Base-by-base conservation (phyloP, 2,888 invertebrate genomes). In the Acrobasis consociella region DNA sequence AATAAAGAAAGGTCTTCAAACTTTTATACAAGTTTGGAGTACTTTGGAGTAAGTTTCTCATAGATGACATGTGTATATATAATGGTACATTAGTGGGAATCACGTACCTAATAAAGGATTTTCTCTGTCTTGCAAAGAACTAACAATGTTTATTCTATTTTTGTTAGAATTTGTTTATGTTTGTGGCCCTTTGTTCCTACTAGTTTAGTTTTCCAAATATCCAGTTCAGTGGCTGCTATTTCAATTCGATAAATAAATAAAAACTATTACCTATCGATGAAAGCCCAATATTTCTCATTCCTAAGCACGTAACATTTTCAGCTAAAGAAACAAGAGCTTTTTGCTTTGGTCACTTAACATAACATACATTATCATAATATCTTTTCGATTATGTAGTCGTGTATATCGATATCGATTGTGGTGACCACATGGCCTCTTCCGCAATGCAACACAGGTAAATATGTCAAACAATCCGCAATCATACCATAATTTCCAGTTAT, bases 1-100 rank as follows among this genome's bases (percentile, higher is more conserved):
- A 56, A 42, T 56, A 56, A 56, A 13, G 17, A 42, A 42, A 22
- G 7, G 11, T 42, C 56, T 39, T 8, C 8, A 39, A 56, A 56
- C 42, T 56, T 56, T 56, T 42, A 42, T 17, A 13, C 5, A 17
- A 56, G 56, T 56, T 42, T 13, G 13, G 7, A 16, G 31, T 8
- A 31, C 31, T 31, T 31, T 13, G 42, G n/a, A 39, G 15, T 39
- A 15, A 56, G 42, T 56, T 56, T 42, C 56, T n/a, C 17, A 42
- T 38, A 10, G 42, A 13, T 13, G 42, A 42, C 42, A 42, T 2
- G 42, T 56, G 42, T 56, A 17, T n/a, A 8, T 56, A 17, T 10
- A 55, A 39, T 9, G 7, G 53, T 53, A 15, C 37, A 38, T 39
- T 22, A 46, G 22, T 42, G 17, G 11, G 42, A 42, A 17, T 42